Percentiles rank a stretch among this genome's conserved stretches.
Evolutionary conservation across 1,140 invertebrate species (phyloP).

Genomic region (Procambarus clarkii): DNA sequence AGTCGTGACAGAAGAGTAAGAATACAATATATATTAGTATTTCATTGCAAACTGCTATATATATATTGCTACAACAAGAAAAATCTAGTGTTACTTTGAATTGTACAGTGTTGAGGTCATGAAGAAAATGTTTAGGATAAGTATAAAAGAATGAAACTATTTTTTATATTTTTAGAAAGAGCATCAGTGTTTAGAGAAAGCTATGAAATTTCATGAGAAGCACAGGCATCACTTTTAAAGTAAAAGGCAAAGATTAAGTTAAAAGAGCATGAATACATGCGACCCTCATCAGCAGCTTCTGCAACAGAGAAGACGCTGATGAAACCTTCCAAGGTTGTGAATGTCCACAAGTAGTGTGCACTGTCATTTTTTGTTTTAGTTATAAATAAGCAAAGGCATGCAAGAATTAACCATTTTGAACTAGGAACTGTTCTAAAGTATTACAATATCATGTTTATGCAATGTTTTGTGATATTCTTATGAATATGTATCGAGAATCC

Average conservation of each 20-base stretch:
- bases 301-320: neutral
- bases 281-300: neutral
- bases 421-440: no score
- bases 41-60: conserved; percentile 1
- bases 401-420: no score
- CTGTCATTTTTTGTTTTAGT: neutral
- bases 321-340: neutral
- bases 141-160: neutral
- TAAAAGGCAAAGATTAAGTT: neutral
- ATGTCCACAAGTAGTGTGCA: neutral
- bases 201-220: conserved; percentile 14
- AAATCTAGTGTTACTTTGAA: conserved; percentile 6
- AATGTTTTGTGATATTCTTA: no score
- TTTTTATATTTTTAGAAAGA: neutral
- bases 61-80: neutral
- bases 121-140: conserved; percentile 1
- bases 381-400: neutral
- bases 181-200: conserved; percentile 4
- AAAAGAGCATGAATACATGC: neutral
- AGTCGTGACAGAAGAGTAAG: neutral
- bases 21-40: neutral
- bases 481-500: no score
- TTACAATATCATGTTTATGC: no score
- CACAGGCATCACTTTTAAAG: conserved; percentile 2
- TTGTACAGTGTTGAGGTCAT: conserved; percentile 1